Evolutionary conservation across 2,113 vertebrate genomes (phyloP), one percentile per base, ranked within the genome.

Genomic region (Dryoscopus gambensis): DNA sequence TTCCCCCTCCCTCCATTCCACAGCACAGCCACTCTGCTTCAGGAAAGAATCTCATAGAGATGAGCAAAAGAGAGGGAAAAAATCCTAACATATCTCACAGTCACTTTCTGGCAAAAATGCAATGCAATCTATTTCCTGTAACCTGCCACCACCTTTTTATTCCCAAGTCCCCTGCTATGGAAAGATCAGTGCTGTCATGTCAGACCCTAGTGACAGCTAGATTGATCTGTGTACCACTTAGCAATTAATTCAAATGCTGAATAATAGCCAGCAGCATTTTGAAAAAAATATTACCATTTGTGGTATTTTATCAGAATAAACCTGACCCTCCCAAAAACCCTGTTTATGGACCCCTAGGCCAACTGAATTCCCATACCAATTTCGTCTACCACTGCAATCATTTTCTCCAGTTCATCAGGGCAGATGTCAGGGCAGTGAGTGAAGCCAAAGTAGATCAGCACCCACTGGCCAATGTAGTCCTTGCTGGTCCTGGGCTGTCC

Each of bases 381-480:
- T 97, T 98, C 98, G 39, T 99, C 98, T 60, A 99, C 99, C 22
- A 98, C 99, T 81, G 98, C 95, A 16, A 99, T 98, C 99, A 99
- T 99, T 80, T 99, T 99, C 97, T 99, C 99, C 19, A 99, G 89
- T 69, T 99, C 99, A 53, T 99, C 99, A 1, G 99, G 99, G 95
- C 99, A 99, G 96, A 99, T 98, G 95, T 99, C 99, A 15, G 99
- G 99, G 90, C 99, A 99, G 97, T 99, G 99, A 4, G 99, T 99
- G 94, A 99, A 99, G 23, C 99, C 99, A 2, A 99, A 99, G 89
- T 99, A 99, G 96, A 99, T 96, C 86, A 99, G 97, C 35, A 99
- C 96, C 99, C 99, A 99, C 82, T 98, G 99, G 78, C 99, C 99
- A 0, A 99, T 44, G 97, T 98, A 99, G 97, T 99, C 99, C 83